Conservation (phyloP, 1,140 invertebrate species). For the Bombus impatiens region DNA sequence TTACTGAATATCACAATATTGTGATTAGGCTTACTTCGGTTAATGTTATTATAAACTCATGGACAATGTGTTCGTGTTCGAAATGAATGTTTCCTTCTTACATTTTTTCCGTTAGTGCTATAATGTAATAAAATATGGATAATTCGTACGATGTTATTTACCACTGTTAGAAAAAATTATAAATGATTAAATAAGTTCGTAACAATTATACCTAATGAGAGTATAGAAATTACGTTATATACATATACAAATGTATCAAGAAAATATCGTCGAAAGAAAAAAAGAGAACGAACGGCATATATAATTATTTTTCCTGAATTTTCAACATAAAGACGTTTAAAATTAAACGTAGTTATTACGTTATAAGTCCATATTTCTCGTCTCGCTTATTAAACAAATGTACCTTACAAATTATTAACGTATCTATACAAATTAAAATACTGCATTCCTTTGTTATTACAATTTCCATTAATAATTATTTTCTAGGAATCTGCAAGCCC, state of each 20-base stretch:
- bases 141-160: constrained; percentile 52
- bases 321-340: constrained; percentile 40
- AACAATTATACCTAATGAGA: constrained; percentile 40
- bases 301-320: constrained; percentile 2
- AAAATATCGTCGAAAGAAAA: constrained; percentile 44
- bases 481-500: constrained; percentile 58
- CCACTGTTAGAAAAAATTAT: constrained; percentile 55
- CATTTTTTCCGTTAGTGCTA: constrained; percentile 42
- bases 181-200: constrained; percentile 64
- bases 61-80: constrained; percentile 24
- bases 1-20: constrained; percentile 60
- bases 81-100: constrained; percentile 38
- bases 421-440: constrained; percentile 62
- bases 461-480: constrained; percentile 56
- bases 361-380: constrained; percentile 46
- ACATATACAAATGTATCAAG: constrained; percentile 28
- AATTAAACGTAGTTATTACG: constrained; percentile 42
- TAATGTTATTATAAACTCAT: constrained; percentile 50
- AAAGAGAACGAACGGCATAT: constrained; percentile 45
- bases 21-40: constrained; percentile 65
- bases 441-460: constrained; percentile 41
- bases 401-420: constrained; percentile 56
- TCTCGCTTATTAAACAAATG: constrained; percentile 56
- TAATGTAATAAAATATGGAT: constrained; percentile 58
- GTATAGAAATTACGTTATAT: constrained; percentile 57